Conservation (phyloP, 2,888 invertebrate species). For the Diogma glabrata region DNA sequence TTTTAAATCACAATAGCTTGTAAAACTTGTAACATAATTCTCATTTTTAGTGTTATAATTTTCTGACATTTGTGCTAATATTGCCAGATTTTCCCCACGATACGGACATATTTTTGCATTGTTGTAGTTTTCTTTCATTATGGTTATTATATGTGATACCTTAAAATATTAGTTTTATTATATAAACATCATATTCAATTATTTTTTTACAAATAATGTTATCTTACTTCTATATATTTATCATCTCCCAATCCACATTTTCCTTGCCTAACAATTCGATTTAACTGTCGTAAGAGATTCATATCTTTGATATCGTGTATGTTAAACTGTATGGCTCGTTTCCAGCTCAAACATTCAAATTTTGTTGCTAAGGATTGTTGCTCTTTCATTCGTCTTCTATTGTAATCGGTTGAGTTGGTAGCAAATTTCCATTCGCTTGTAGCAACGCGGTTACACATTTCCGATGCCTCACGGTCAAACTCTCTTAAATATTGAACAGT, state of each 20-base stretch:
- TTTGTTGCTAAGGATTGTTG: conserved; percentile 57
- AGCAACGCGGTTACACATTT: conserved; percentile 58
- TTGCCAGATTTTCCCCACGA: conserved; percentile 25
- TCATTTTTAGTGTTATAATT: conserved; percentile 10
- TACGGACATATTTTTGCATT: conserved; percentile 61
- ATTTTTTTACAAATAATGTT: not conserved
- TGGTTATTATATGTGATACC: conserved; percentile 50
- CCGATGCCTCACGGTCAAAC: conserved; percentile 59
- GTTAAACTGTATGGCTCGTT: conserved; percentile 56
- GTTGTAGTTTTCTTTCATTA: conserved; percentile 70
- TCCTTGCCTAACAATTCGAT: conserved; percentile 56
- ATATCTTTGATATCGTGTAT: conserved; percentile 56
- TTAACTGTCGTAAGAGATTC: conserved; percentile 53
- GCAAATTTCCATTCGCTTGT: conserved; percentile 65
- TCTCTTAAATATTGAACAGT: conserved; percentile 59
- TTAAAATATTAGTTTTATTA: not conserved
- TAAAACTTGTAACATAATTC: conserved; percentile 27
- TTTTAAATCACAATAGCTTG: conserved; percentile 45
- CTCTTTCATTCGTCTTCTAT: conserved; percentile 58
- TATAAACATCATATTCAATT: not conserved
- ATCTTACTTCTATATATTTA: conserved; percentile 49
- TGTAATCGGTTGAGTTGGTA: conserved; percentile 62
- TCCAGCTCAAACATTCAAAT: conserved; percentile 65
- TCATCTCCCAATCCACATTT: conserved; percentile 63
- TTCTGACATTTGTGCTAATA: conserved; percentile 3